These are phyloP conservation scores for Yponomeuta malinellus DNA, from an alignment of 2,888 invertebrate species.

Conservation along the genomic window DNA sequence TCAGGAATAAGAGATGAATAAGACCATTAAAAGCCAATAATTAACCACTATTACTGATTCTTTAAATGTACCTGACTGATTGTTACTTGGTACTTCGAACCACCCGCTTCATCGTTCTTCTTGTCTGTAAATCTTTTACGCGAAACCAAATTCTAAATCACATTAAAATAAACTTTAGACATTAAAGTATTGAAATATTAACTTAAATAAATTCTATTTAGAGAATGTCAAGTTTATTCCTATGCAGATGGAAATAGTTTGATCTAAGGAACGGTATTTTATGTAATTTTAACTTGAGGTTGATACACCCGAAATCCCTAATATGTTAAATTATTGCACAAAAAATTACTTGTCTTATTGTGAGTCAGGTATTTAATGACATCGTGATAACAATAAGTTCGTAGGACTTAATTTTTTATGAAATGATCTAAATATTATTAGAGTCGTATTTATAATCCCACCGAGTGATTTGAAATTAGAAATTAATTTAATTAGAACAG, in stretches of 20 bases:
- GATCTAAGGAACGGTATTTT: background rate
- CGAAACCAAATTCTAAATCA: constrained; percentile 73
- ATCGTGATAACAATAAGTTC: too few species aligned
- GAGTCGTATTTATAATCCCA: too few species aligned
- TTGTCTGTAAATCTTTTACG: constrained; percentile 44
- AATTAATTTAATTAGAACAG: too few species aligned
- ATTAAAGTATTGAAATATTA: constrained; percentile 27
- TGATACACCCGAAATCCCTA: background rate
- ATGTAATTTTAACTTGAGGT: background rate
- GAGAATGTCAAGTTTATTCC: background rate
- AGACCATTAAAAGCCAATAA: background rate
- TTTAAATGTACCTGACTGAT: constrained; percentile 10
- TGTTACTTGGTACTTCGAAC: background rate
- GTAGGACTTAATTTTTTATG: too few species aligned
- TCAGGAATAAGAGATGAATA: background rate
- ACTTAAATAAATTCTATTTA: background rate
- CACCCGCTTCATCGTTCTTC: constrained; percentile 15
- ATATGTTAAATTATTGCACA: background rate
- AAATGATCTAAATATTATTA: too few species aligned
- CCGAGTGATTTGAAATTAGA: too few species aligned
- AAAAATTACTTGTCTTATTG: background rate
- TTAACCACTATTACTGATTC: background rate
- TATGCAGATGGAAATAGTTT: background rate
- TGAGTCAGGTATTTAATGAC: background rate
- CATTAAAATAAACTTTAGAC: constrained; percentile 54